These are phyloP conservation scores for Urocyon cinereoargenteus DNA, from an alignment of 2,797 vertebrate species.

Conservation along the genomic window DNA sequence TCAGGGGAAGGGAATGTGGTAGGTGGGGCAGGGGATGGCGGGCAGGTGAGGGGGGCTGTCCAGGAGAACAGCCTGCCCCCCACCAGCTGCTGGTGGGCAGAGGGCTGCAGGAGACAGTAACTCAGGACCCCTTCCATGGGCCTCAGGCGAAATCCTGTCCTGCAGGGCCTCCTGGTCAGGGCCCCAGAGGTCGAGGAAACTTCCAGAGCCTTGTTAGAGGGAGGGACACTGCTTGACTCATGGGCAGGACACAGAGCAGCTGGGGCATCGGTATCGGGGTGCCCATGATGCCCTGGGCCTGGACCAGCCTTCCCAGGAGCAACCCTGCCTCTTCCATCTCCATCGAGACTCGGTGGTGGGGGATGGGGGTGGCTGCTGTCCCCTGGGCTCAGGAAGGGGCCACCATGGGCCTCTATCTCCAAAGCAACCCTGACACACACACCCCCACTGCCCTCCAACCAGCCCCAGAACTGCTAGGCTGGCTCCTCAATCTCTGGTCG, in stretches of 20 bases:
- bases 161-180: background rate
- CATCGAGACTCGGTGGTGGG: fast-evolving
- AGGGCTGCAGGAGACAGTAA: background rate
- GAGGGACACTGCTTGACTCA: background rate
- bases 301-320: background rate
- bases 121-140: background rate
- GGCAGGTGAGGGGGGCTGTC: background rate
- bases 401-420: background rate
- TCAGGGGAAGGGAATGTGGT: slow-evolving; percentile 69
- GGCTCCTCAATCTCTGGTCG: background rate
- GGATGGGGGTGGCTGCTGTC: too few species aligned
- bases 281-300: fast-evolving
- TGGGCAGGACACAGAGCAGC: background rate
- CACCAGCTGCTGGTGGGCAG: background rate
- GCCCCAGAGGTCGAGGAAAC: background rate
- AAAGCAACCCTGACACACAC: background rate
- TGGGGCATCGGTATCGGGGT: background rate
- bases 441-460: background rate
- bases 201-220: background rate
- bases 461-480: background rate
- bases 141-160: background rate
- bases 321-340: background rate
- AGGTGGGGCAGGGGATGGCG: background rate
- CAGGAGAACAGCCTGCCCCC: background rate
- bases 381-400: background rate